Conservation (phyloP, 2,888 invertebrate species). For the Luperina testacea region DNA sequence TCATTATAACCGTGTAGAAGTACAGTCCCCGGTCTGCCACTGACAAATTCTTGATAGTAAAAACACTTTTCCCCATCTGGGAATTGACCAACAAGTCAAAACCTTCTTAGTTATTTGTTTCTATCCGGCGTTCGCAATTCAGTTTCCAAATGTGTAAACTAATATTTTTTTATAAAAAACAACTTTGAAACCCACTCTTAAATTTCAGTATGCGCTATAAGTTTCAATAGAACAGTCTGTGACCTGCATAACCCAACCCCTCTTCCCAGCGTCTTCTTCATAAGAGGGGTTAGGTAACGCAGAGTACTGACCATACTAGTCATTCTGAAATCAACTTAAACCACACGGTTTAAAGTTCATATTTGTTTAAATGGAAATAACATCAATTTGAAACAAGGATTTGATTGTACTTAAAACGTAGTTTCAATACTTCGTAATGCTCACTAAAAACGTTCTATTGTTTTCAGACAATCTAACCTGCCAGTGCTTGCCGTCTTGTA, state of each 20-base stretch:
- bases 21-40: no score
- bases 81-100: no score
- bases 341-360: background rate
- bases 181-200: background rate
- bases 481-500: slow-evolving; percentile 78
- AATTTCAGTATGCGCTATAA: no score
- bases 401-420: background rate
- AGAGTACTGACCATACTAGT: background rate
- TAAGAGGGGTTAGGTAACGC: background rate
- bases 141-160: background rate
- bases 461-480: slow-evolving; percentile 76
- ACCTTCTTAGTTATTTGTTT: background rate
- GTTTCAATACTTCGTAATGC: background rate
- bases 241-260: no score
- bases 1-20: no score
- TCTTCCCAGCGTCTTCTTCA: no score
- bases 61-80: background rate
- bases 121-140: background rate
- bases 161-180: background rate
- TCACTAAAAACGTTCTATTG: background rate
- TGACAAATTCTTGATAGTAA: background rate
- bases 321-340: background rate
- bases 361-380: background rate
- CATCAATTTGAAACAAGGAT: background rate
- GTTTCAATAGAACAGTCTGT: no score